Percentiles rank a stretch among this genome's conserved stretches.
These are phyloP conservation scores for Scarus forsteni DNA, from an alignment of 2,797 vertebrate genomes.

Conservation along the genomic window DNA sequence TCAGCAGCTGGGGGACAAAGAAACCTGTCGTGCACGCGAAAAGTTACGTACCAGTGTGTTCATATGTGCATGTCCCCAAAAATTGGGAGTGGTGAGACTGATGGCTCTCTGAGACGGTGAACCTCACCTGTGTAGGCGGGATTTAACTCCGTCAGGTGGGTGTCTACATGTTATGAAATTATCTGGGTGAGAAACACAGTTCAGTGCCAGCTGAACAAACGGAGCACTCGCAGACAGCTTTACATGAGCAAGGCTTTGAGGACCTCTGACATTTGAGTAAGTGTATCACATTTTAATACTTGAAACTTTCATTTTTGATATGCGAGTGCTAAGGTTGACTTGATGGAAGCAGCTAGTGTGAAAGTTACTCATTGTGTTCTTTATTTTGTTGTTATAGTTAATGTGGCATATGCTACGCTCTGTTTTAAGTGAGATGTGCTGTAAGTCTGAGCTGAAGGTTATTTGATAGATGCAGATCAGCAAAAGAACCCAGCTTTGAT, in stretches of 20 bases:
- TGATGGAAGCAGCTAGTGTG: not conserved
- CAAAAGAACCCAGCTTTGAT: no score
- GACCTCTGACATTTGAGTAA: constrained; percentile 37
- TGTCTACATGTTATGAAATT: constrained; percentile 24
- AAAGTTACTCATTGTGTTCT: not conserved
- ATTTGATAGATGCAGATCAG: not conserved
- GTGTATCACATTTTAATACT: constrained; percentile 24
- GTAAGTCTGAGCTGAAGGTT: not conserved
- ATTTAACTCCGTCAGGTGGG: constrained; percentile 4
- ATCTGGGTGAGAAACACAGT: constrained; percentile 19
- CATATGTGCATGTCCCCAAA: constrained; percentile 22
- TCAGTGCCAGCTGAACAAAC: constrained; percentile 7
- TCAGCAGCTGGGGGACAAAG: constrained; percentile 47
- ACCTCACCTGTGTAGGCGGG: constrained; percentile 21
- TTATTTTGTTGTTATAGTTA: not conserved
- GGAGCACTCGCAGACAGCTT: not conserved
- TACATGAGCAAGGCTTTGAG: constrained; percentile 13
- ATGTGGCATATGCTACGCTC: not conserved
- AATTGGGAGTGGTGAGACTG: constrained; percentile 52
- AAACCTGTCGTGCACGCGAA: constrained; percentile 56
- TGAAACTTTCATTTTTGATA: not conserved
- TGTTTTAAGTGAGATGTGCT: no score
- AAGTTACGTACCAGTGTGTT: not conserved
- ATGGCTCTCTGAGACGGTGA: constrained; percentile 2
- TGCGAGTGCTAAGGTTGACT: not conserved